These are phyloP conservation scores for Melanerpes aurifrons DNA, from an alignment of 2,113 vertebrate genomes.

Conservation along the genomic window DNA sequence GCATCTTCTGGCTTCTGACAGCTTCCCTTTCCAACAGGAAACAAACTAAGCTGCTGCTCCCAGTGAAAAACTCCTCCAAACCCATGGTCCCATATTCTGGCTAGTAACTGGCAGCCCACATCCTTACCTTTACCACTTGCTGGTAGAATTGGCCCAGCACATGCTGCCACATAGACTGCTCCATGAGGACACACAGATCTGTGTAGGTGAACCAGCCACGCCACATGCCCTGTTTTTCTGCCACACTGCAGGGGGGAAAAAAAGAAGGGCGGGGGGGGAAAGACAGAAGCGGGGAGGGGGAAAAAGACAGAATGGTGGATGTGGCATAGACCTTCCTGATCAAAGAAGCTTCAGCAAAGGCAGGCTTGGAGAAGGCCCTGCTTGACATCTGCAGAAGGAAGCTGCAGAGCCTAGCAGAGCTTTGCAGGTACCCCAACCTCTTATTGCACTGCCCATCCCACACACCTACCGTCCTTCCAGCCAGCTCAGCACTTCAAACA, in stretches of 20 bases:
- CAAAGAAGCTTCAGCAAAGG: not conserved
- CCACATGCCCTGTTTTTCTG: constrained; percentile 88
- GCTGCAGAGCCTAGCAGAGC: not conserved
- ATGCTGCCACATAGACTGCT: constrained; percentile 89
- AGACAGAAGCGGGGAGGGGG: too few relatives aligned
- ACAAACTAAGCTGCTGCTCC: not conserved
- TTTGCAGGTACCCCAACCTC: not conserved
- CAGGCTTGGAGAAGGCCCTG: not conserved
- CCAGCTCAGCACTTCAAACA: constrained; percentile 89
- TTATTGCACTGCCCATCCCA: not conserved
- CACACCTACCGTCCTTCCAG: constrained; percentile 88
- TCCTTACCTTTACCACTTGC: constrained; percentile 89
- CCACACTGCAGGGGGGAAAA: constrained; percentile 78
- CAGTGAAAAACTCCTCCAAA: not conserved
- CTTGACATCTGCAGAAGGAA: not conserved
- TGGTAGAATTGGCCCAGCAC: constrained; percentile 87
- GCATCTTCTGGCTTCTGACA: not conserved
- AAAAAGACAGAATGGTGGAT: not conserved
- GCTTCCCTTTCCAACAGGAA: not conserved
- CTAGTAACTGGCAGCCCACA: not conserved
- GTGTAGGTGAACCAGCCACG: constrained; percentile 98
- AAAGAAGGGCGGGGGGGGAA: too few relatives aligned
- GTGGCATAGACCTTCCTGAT: fast-evolving
- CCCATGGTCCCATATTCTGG: fast-evolving
- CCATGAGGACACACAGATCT: constrained; percentile 93